These are phyloP conservation scores for Neocrepidodera transversa DNA, from an alignment of 2,888 invertebrate genomes.

Conservation along the genomic window DNA sequence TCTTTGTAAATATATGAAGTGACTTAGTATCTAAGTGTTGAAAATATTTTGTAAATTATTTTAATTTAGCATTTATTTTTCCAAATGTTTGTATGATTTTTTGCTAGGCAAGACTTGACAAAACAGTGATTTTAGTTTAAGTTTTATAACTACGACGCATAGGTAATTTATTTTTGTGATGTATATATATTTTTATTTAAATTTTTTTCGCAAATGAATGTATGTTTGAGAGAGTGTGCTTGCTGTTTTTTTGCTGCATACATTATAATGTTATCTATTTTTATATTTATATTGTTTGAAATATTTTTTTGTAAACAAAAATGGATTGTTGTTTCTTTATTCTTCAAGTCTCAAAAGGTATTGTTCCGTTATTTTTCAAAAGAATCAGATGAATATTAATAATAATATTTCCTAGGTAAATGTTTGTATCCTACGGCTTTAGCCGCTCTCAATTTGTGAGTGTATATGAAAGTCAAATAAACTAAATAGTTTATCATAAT, in stretches of 20 bases:
- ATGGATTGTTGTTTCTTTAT: slow-evolving; percentile 25
- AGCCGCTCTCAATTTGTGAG: slow-evolving; percentile 64
- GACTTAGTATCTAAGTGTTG: slow-evolving; percentile 51
- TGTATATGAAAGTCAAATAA: slow-evolving; percentile 65
- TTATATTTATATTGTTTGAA: slow-evolving; percentile 17
- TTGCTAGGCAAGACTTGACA: slow-evolving; percentile 57
- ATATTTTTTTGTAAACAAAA: slow-evolving; percentile 19
- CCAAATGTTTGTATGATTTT: slow-evolving; percentile 48
- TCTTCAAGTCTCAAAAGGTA: slow-evolving; percentile 27
- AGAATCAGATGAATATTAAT: slow-evolving; percentile 61
- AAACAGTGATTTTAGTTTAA: slow-evolving; percentile 59
- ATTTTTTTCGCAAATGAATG: slow-evolving; percentile 48
- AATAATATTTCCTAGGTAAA: slow-evolving; percentile 64
- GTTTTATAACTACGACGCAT: slow-evolving; percentile 50
- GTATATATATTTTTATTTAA: slow-evolving; percentile 56
- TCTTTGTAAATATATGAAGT: slow-evolving; percentile 58
- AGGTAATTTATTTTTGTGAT: slow-evolving; percentile 58
- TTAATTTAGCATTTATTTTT: slow-evolving; percentile 49
- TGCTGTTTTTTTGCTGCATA: slow-evolving; percentile 18
- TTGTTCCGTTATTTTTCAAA: slow-evolving; percentile 55
- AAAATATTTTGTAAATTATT: slow-evolving; percentile 52
- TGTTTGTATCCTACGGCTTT: slow-evolving; percentile 64
- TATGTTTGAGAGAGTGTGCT: slow-evolving; percentile 55
- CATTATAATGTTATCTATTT: background rate
- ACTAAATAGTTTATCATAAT: slow-evolving; percentile 64